Percentiles rank a stretch among this genome's conserved stretches.
phyloP scores from a whole-genome alignment of 64 coral and sea anemone genomes.

The Dendrophyllia cribrosa region DNA sequence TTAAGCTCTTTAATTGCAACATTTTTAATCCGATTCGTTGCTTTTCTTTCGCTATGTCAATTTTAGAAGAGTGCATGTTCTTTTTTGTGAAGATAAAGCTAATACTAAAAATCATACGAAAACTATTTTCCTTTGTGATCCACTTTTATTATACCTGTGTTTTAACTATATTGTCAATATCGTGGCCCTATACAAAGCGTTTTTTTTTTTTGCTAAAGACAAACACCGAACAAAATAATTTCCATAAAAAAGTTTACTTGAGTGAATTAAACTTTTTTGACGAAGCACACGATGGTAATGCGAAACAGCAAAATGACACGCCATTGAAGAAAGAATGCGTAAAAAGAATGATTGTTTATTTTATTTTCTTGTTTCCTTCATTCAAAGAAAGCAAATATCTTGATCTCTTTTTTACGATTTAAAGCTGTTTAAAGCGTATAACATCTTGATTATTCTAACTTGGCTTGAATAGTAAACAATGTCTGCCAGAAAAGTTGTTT shows the following conservation, averaged over 20 bases:
- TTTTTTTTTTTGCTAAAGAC: neutral
- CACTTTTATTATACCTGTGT: neutral
- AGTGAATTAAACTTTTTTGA: neutral
- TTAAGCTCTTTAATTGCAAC: constrained; percentile 39
- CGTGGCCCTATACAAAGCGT: neutral
- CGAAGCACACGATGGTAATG: neutral
- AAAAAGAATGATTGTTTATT: neutral
- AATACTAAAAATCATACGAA: neutral
- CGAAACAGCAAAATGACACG: neutral
- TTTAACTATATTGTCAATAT: neutral
- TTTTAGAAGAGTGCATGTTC: neutral
- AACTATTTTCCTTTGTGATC: neutral
- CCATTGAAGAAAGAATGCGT: neutral
- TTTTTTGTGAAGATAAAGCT: neutral
- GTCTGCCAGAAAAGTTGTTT: neutral
- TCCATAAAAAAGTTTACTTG: neutral
- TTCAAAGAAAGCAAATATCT: neutral
- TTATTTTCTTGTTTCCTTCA: neutral
- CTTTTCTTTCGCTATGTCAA: neutral
- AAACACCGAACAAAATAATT: neutral
- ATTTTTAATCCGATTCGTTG: neutral
- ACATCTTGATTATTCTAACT: neutral
- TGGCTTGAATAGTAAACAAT: neutral
- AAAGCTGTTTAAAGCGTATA: neutral
- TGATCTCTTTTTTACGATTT: neutral